Base-by-base conservation (phyloP, 2,888 invertebrate genomes). In the Seladonia tumulorum region DNA sequence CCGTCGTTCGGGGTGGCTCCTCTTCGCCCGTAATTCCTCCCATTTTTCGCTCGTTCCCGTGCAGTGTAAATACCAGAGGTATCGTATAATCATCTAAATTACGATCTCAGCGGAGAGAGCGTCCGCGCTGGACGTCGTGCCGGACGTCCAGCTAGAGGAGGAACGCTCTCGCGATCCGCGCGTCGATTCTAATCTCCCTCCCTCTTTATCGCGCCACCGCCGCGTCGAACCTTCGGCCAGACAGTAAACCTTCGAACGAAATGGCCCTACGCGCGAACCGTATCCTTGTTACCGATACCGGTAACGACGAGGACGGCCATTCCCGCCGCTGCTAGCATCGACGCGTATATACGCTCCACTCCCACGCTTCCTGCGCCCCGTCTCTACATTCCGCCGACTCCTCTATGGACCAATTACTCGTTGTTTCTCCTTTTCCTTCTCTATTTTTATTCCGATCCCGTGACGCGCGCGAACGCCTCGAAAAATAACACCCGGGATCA, bases 231-330 rank as follows among this genome's bases (percentile, higher is more conserved):
- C 79, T 82, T 80, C 82, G 86, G 70, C 68, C 73, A 82, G 90
- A 88, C 88, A 90, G 88, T 90, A 90, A 90, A 90, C 90, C 82
- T 84, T 84, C 75, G 47, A 89, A 90, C 86, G 85, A 90, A 90
- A 90, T 87, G 90, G 85, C 88, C 82, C 83, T 89, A 85, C 79
- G 75, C 76, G 79, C 88, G 89, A 84, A 82, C 79, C 89, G 88
- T 89, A 90, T 87, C 87, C 89, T 90, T 90, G 90, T 90, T 90
- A 90, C 90, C 89, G 90, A 89, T 90, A 90, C 86, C 90, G 84
- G 87, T 90, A 90, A 90, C 90, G 90, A 90, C 82, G 90, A 88
- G 90, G 84, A 85, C 79, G 88, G 83, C 88, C 86, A 89, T 90
- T 90, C 88, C 81, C 85, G 87, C 18, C 80, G 77, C 63, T 83